A percentile compares a stretch with the other conserved stretches of the same genome.
These are phyloP conservation scores for Drosophila ogumai DNA, from an alignment of 1,140 invertebrate genomes.

Conservation along the genomic window DNA sequence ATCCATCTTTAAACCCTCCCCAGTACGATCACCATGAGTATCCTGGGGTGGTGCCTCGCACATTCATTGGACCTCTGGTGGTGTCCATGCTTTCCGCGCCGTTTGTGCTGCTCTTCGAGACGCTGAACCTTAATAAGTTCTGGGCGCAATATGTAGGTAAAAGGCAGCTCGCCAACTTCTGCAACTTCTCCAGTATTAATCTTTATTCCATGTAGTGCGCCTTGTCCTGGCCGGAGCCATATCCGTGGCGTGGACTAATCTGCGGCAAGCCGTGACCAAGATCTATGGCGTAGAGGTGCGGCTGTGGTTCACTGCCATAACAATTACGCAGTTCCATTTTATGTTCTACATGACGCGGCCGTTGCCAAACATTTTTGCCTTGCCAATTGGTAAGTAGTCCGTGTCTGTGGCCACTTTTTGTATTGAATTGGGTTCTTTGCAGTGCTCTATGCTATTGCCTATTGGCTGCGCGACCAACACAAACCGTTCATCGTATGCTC, in stretches of 20 bases:
- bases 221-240: slow-evolving; percentile 91
- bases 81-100: slow-evolving; percentile 93
- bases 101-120: slow-evolving; percentile 89
- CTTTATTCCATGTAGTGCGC: slow-evolving; percentile 89
- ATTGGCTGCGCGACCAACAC: slow-evolving; percentile 93
- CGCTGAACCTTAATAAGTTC: slow-evolving; percentile 93
- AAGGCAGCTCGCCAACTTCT: slow-evolving; percentile 63
- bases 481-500: slow-evolving; percentile 92
- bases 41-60: slow-evolving; percentile 98
- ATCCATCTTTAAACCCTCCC: slow-evolving; percentile 48
- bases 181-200: slow-evolving; percentile 2
- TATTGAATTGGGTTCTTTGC: slow-evolving; percentile 82
- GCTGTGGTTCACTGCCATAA: slow-evolving; percentile 94
- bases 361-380: slow-evolving; percentile 97
- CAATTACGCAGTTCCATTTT: slow-evolving; percentile 98
- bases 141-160: slow-evolving; percentile 96
- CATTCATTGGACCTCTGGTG: slow-evolving; percentile 96
- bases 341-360: slow-evolving; percentile 98
- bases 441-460: slow-evolving; percentile 94
- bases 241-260: slow-evolving; percentile 90
- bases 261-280: slow-evolving; percentile 89
- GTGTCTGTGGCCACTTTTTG: not conserved
- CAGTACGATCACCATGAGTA: slow-evolving; percentile 99
- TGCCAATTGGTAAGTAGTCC: slow-evolving; percentile 91
- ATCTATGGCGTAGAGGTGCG: slow-evolving; percentile 92